Conservation (phyloP, 2,113 vertebrate genomes). For the Neotragus moschatus region DNA sequence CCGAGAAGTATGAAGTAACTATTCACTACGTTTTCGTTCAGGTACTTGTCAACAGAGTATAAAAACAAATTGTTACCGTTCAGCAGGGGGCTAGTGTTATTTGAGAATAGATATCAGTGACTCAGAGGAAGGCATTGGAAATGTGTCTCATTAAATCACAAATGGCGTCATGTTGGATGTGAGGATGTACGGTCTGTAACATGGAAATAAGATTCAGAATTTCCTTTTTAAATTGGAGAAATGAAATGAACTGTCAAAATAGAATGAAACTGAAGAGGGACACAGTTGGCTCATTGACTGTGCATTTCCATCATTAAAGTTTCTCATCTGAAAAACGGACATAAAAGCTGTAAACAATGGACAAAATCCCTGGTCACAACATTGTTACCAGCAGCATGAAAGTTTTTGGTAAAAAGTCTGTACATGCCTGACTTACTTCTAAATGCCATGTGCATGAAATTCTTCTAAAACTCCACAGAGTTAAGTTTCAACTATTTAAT, state of each 20-base stretch:
- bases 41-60: background rate
- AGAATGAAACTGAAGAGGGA: slow-evolving; percentile 29
- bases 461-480: background rate
- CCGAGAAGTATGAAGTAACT: background rate
- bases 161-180: background rate
- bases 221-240: slow-evolving; percentile 29
- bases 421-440: background rate
- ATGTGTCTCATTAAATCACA: slow-evolving; percentile 34
- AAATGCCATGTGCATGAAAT: background rate
- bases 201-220: background rate
- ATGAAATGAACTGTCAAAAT: slow-evolving; percentile 38
- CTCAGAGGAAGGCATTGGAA: background rate
- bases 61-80: background rate
- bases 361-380: background rate
- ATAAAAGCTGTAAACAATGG: slow-evolving; percentile 31
- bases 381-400: background rate
- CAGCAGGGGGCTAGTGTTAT: background rate
- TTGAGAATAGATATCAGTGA: slow-evolving; percentile 17
- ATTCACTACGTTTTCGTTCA: background rate
- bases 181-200: background rate
- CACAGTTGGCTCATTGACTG: background rate
- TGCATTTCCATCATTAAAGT: background rate
- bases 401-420: background rate
- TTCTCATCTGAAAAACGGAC: slow-evolving; percentile 21
- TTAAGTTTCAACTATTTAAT: slow-evolving; percentile 12